phyloP scores from a whole-genome alignment of 2,888 invertebrate genomes.

The Copidosoma aretas region DNA sequence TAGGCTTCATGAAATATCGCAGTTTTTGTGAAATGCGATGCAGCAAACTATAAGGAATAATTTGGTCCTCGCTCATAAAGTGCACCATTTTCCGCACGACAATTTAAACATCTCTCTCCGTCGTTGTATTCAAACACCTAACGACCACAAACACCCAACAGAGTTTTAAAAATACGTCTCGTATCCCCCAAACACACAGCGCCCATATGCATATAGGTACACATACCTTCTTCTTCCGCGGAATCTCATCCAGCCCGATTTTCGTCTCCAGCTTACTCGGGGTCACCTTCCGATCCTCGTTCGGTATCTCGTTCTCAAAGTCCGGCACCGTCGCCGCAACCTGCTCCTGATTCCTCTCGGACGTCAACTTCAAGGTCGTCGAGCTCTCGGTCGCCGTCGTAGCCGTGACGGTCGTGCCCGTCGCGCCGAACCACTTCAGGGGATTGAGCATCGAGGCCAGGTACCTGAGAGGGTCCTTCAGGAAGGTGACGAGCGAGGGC shows the following conservation, averaged over 20 bases:
- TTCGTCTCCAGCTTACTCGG: slow-evolving; percentile 8
- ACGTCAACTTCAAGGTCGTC: neutral
- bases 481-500: slow-evolving; percentile 43
- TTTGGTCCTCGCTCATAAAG: too few relatives aligned
- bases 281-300: neutral
- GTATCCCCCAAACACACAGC: too few relatives aligned
- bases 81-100: too few relatives aligned
- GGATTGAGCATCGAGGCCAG: slow-evolving; percentile 41
- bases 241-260: slow-evolving; percentile 13
- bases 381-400: neutral
- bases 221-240: neutral
- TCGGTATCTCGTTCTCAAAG: slow-evolving; percentile 24
- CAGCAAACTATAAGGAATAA: too few relatives aligned
- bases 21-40: too few relatives aligned
- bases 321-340: neutral
- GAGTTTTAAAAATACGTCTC: too few relatives aligned
- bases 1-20: too few relatives aligned
- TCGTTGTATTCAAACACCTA: too few relatives aligned
- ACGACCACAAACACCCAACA: too few relatives aligned
- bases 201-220: too few relatives aligned
- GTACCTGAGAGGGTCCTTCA: slow-evolving; percentile 24
- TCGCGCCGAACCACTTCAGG: slow-evolving; percentile 34
- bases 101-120: too few relatives aligned
- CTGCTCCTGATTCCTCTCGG: too few relatives aligned
- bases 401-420: neutral